phyloP scores from a whole-genome alignment of 1,140 invertebrate genomes.

The Cotesia chilonis region DNA sequence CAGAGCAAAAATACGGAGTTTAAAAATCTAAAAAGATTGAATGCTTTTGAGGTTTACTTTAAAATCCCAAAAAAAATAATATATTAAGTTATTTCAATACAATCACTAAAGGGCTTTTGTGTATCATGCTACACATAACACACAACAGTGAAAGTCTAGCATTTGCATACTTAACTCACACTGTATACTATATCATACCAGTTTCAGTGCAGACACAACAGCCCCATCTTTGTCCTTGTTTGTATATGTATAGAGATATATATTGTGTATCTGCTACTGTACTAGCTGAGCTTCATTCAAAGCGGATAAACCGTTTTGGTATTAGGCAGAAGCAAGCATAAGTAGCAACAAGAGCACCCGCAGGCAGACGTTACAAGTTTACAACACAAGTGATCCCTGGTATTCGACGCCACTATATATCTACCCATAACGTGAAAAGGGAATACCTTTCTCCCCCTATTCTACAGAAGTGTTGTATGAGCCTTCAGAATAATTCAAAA shows the following conservation, averaged over 20 bases:
- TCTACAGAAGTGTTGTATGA: no score
- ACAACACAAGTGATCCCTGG: slow-evolving; percentile 32
- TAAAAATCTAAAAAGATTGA: no score
- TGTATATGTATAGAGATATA: background rate
- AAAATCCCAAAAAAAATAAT: background rate
- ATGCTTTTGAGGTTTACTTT: background rate
- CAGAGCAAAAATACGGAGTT: background rate
- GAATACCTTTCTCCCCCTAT: slow-evolving; percentile 20
- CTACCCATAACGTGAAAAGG: slow-evolving; percentile 10
- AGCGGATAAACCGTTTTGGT: slow-evolving; percentile 31
- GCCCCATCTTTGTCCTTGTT: background rate
- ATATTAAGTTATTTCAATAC: background rate
- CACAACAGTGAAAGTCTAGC: background rate
- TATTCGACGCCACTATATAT: background rate
- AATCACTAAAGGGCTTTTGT: no score
- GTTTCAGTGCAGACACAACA: background rate
- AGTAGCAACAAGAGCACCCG: slow-evolving; percentile 19
- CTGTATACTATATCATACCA: background rate
- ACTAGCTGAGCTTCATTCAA: slow-evolving; percentile 20
- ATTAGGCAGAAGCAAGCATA: no score
- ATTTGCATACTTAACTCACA: slow-evolving; percentile 17
- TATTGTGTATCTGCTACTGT: background rate
- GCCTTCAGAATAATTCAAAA: slow-evolving; percentile 8
- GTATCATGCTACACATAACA: no score
- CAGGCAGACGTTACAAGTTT: slow-evolving; percentile 35